Evolutionary conservation across 2,888 invertebrate genomes (phyloP).

Genomic region (Thalpophila matura): DNA sequence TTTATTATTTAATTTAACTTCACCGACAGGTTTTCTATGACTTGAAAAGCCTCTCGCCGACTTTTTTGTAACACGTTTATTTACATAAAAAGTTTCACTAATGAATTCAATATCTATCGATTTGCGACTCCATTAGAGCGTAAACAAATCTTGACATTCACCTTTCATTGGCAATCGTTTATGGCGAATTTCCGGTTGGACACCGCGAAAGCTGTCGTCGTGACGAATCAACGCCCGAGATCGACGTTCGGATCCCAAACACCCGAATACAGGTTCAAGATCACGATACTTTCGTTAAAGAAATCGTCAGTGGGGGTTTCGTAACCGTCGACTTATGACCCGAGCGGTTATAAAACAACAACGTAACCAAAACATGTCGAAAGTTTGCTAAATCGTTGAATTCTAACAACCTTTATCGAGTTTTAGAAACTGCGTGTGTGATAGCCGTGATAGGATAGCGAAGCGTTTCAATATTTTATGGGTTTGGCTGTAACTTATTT

Average conservation of each 20-base stretch:
- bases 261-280: constrained; percentile 78
- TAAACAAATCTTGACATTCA: constrained; percentile 85
- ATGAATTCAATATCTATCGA: constrained; percentile 62
- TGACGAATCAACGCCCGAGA: constrained; percentile 57
- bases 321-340: constrained; percentile 79
- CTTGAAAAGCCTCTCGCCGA: constrained; percentile 11
- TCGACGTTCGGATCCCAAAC: constrained; percentile 57
- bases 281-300: constrained; percentile 80
- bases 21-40: constrained; percentile 33
- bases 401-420: constrained; percentile 51
- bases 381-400: constrained; percentile 66
- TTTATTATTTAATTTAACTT: constrained; percentile 4
- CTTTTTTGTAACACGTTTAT: constrained; percentile 38
- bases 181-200: constrained; percentile 79
- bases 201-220: constrained; percentile 80
- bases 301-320: constrained; percentile 74
- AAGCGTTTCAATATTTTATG: constrained; percentile 34
- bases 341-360: constrained; percentile 68
- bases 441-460: constrained; percentile 6
- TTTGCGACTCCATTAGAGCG: constrained; percentile 61
- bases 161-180: constrained; percentile 79
- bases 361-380: constrained; percentile 74
- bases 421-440: constrained; percentile 59
- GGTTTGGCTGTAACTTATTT: constrained; percentile 12
- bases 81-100: constrained; percentile 65